A percentile compares a stretch with the other conserved stretches of the same genome.
phyloP scores from a whole-genome alignment of 2,113 vertebrate species.

The Micromys minutus region DNA sequence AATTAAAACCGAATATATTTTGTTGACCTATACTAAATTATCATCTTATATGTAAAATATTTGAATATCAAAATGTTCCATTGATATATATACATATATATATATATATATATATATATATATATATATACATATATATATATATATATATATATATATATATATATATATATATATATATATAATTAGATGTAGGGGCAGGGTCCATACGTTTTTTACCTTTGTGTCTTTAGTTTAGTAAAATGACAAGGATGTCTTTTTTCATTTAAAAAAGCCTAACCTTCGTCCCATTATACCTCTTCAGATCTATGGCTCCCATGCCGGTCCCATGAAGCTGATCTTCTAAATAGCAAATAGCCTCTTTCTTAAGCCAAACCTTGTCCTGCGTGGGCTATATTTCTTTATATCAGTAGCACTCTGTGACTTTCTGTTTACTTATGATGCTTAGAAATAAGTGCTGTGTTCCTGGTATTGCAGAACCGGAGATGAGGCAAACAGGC shows the following conservation, averaged over 20 bases:
- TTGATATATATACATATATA: neutral
- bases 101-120: too few species aligned
- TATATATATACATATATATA: too few species aligned
- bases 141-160: too few species aligned
- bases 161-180: too few species aligned
- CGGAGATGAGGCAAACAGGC: neutral
- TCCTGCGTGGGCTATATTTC: neutral
- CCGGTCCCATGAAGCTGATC: neutral
- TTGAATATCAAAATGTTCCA: constrained; percentile 44
- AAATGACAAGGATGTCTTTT: too few species aligned
- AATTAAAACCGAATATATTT: neutral
- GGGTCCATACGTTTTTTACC: neutral
- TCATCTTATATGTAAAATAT: constrained; percentile 7
- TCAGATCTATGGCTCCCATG: neutral
- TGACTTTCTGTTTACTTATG: neutral
- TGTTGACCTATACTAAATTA: constrained; percentile 5
- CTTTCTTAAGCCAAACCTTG: constrained; percentile 14
- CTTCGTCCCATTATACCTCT: neutral
- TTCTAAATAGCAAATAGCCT: constrained; percentile 11
- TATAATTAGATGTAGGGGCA: neutral
- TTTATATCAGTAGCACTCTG: neutral
- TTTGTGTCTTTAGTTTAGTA: constrained; percentile 28
- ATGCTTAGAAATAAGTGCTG: neutral
- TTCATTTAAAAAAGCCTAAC: neutral
- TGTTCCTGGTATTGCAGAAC: neutral